phyloP scores from a whole-genome alignment of 2,888 invertebrate species.

The Chaetoderma sp. region DNA sequence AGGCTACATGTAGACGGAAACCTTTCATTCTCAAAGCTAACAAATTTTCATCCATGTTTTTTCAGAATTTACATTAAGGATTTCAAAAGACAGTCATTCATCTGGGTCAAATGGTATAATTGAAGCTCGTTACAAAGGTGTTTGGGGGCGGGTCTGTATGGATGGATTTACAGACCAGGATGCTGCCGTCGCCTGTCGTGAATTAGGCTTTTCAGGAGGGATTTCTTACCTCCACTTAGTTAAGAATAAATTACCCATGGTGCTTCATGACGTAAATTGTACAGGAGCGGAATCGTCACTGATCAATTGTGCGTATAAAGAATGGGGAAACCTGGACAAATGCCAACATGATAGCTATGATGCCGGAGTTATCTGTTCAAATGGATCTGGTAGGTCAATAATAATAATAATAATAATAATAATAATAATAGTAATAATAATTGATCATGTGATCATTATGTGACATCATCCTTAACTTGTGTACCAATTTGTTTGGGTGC shows the following conservation, averaged over 20 bases:
- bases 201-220: slow-evolving; percentile 54
- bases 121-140: slow-evolving; percentile 10
- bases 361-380: slow-evolving; percentile 60
- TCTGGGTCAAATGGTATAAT: background rate
- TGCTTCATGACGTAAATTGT: slow-evolving; percentile 49
- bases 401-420: background rate
- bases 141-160: slow-evolving; percentile 72
- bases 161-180: slow-evolving; percentile 71
- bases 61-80: slow-evolving; percentile 40
- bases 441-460: no score
- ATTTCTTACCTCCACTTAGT: slow-evolving; percentile 56
- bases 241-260: slow-evolving; percentile 51
- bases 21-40: no score
- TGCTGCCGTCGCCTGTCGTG: slow-evolving; percentile 72
- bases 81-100: slow-evolving; percentile 24
- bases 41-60: background rate
- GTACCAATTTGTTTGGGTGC: no score
- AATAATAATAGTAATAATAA: no score
- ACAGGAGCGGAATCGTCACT: slow-evolving; percentile 44
- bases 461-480: no score
- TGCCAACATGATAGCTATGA: slow-evolving; percentile 46
- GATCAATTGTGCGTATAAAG: slow-evolving; percentile 42
- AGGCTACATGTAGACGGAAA: no score
- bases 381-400: slow-evolving; percentile 39
- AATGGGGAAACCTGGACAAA: slow-evolving; percentile 39